phyloP scores from a whole-genome alignment of 1,140 invertebrate species.

The Nylanderia fulva region DNA sequence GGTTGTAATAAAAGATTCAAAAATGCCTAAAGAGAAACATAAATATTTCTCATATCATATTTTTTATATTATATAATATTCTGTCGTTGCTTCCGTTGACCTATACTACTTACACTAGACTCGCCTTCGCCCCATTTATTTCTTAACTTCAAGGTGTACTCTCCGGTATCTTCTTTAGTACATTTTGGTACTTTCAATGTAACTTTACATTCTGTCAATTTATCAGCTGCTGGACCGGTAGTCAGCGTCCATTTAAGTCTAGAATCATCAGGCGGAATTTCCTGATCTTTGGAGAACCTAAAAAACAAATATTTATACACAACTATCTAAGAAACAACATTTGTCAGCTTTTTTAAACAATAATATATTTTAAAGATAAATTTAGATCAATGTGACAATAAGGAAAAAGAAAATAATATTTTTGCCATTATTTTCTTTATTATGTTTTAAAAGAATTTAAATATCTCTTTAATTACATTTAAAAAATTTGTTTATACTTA shows the following conservation, averaged over 20 bases:
- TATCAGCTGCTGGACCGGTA: slow-evolving; percentile 90
- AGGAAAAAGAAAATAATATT: neutral
- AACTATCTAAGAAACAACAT: neutral
- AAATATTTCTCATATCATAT: neutral
- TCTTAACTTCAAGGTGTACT: slow-evolving; percentile 91
- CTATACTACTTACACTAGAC: slow-evolving; percentile 85
- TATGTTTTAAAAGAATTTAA: neutral
- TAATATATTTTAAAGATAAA: neutral
- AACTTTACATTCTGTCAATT: slow-evolving; percentile 91
- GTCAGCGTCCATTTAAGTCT: slow-evolving; percentile 86
- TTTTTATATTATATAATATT: neutral
- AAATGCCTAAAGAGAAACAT: slow-evolving; percentile 85
- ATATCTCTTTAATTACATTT: neutral
- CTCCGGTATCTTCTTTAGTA: slow-evolving; percentile 91
- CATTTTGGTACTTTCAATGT: slow-evolving; percentile 89
- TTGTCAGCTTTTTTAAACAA: neutral
- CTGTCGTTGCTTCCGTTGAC: slow-evolving; percentile 44
- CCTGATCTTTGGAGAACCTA: slow-evolving; percentile 85
- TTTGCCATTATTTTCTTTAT: neutral
- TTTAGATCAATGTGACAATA: neutral
- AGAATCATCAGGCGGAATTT: slow-evolving; percentile 83
- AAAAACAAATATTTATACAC: neutral
- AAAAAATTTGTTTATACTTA: neutral
- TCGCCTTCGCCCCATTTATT: slow-evolving; percentile 92
- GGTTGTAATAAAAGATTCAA: slow-evolving; percentile 92